Percentiles rank a stretch among this genome's conserved stretches.
phyloP scores from a whole-genome alignment of 1,140 invertebrate genomes.

The Drosophila erecta region DNA sequence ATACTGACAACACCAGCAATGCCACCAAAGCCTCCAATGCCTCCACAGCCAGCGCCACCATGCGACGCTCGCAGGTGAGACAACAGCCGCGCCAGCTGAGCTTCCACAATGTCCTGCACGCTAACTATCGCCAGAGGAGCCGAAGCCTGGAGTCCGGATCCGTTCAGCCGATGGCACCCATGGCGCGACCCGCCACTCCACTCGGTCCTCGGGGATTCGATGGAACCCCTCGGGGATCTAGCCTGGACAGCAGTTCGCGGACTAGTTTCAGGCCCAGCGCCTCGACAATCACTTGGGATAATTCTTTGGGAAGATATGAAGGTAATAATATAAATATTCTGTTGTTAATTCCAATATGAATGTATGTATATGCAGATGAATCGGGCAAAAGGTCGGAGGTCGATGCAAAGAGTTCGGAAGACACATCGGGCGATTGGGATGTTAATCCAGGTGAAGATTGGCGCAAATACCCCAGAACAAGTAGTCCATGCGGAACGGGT shows the following conservation, averaged over 20 bases:
- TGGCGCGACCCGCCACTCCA: neutral
- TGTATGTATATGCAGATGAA: neutral
- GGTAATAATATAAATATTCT: neutral
- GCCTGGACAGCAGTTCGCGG: constrained; percentile 4
- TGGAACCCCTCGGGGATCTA: neutral
- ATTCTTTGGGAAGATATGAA: neutral
- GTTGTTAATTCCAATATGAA: too few species aligned
- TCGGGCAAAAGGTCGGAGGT: too few species aligned
- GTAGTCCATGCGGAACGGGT: neutral
- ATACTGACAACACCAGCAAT: too few species aligned
- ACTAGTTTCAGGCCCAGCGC: neutral
- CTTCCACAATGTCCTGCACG: constrained; percentile 44
- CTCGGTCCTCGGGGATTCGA: neutral
- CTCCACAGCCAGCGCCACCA: too few species aligned
- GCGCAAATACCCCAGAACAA: neutral
- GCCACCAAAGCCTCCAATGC: too few species aligned
- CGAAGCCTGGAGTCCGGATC: constrained; percentile 3
- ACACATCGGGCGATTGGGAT: neutral
- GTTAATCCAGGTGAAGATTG: neutral
- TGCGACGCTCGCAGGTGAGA: neutral
- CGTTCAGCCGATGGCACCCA: neutral
- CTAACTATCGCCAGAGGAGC: constrained; percentile 40
- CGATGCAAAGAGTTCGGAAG: neutral
- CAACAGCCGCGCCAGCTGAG: constrained; percentile 5
- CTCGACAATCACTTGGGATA: neutral